phyloP scores from a whole-genome alignment of 2,797 vertebrate genomes.

The Pipistrellus nathusii region DNA sequence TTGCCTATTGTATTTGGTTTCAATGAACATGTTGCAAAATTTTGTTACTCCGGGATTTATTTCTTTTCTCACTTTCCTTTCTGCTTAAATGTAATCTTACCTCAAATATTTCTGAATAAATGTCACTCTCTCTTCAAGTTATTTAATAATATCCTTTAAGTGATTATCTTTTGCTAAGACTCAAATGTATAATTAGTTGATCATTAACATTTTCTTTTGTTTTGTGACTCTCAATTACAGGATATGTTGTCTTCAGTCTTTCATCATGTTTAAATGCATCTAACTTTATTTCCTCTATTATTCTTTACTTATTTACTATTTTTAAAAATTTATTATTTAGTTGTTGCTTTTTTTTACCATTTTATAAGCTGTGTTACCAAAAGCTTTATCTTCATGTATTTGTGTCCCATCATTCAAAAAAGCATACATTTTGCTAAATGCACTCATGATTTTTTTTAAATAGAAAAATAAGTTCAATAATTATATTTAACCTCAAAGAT shows the following conservation, averaged over 20 bases:
- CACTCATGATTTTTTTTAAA: background rate
- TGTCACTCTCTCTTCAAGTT: background rate
- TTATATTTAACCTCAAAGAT: background rate
- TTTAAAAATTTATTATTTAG: background rate
- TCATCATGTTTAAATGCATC: background rate
- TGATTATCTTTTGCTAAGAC: background rate
- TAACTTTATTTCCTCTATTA: background rate
- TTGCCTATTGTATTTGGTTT: background rate
- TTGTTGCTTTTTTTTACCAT: background rate
- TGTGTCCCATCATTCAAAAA: background rate
- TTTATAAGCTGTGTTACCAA: background rate
- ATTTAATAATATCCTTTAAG: background rate
- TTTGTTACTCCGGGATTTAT: background rate
- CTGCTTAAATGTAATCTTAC: background rate
- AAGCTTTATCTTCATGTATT: background rate
- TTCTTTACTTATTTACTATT: background rate
- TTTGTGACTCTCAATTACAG: background rate
- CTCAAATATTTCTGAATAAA: background rate
- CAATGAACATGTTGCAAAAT: background rate
- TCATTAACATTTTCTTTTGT: background rate
- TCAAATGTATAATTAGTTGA: background rate
- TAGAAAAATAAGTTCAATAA: background rate
- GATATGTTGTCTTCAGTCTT: background rate
- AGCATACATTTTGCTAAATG: background rate
- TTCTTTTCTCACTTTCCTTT: background rate